Conservation (phyloP, 2,797 vertebrate genomes). For the Huso huso region DNA sequence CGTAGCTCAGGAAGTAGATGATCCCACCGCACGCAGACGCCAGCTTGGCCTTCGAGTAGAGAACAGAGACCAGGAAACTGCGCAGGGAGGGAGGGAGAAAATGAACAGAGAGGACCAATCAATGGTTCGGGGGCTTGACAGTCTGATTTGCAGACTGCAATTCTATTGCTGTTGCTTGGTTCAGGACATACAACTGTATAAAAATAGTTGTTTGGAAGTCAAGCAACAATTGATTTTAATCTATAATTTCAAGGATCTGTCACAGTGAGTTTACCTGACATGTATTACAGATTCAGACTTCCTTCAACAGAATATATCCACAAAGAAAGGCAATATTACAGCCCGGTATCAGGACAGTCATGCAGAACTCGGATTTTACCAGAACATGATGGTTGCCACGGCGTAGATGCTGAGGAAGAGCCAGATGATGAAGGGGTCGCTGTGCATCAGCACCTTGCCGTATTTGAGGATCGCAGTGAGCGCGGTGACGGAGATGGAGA, state of each 20-base stretch:
- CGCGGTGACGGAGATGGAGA: slow-evolving; percentile 89
- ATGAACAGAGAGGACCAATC: background rate
- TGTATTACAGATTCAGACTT: no score
- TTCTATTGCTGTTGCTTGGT: background rate
- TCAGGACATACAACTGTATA: no score
- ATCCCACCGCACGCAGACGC: slow-evolving; percentile 91
- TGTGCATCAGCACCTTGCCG: slow-evolving; percentile 86
- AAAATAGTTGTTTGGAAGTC: no score
- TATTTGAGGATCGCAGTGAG: slow-evolving; percentile 92
- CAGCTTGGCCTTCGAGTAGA: slow-evolving; percentile 94
- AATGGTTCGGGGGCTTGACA: background rate
- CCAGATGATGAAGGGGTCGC: slow-evolving; percentile 92
- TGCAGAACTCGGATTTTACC: slow-evolving; percentile 50
- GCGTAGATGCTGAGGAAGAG: slow-evolving; percentile 91
- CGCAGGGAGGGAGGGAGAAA: background rate
- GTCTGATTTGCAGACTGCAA: background rate
- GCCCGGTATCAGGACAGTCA: no score
- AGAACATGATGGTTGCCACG: slow-evolving; percentile 96
- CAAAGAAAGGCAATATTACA: no score
- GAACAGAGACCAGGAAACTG: slow-evolving; percentile 90
- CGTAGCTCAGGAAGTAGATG: slow-evolving; percentile 95
- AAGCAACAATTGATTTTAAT: no score
- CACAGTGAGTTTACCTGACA: no score
- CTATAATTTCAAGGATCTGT: no score
- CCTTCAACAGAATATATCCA: no score